Evolutionary conservation across 2,888 invertebrate species (phyloP), one percentile per base, ranked within the genome.

Genomic region (Drosophila lutescens): DNA sequence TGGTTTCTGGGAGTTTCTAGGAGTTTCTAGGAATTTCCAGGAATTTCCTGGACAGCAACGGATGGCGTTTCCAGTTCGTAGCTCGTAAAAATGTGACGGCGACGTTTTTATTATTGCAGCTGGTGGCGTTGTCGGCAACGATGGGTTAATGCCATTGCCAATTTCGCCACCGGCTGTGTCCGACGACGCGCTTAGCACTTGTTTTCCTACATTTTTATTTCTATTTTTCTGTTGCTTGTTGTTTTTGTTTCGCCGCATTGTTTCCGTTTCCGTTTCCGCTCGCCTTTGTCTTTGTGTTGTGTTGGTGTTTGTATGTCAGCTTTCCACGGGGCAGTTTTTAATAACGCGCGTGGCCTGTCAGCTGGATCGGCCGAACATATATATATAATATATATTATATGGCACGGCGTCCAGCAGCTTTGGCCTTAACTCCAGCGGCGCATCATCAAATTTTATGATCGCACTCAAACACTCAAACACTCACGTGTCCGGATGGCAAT

Each of bases 391-490:
- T 26, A 7, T 7, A 26, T 26, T 30, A 13, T n/a, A 8, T n/a
- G 7, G 56, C 9, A n/a, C 15, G 38, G 58, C 58, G 20, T 30
- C 30, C 54, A 54, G 54, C n/a, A 26, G 57, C 26, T 40, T 40
- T 40, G 13, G 54, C 30, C 20, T 40, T 6, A 3, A 40, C 46
- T 47, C 46, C 53, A 20, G 41, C 54, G n/a, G 79, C 70, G 73
- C 34, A 49, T 76, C 85, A 82, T 82, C 72, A 73, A 82, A 65
- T 86, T 81, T 82, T 65, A 81, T 71, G 80, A 53, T 75, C 68
- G 49, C 73, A 85, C 83, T 82, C 77, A 82, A 80, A 74, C 72
- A 82, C 80, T 79, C 77, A 81, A 84, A 73, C 76, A 59, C 57
- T 71, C 62, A 63, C 49, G 53, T 60, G 54, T 60, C 47, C 59